A percentile compares a stretch with the other conserved stretches of the same genome.
These are phyloP conservation scores for Tigriopus californicus DNA, from an alignment of 2,888 invertebrate species.

Conservation along the genomic window DNA sequence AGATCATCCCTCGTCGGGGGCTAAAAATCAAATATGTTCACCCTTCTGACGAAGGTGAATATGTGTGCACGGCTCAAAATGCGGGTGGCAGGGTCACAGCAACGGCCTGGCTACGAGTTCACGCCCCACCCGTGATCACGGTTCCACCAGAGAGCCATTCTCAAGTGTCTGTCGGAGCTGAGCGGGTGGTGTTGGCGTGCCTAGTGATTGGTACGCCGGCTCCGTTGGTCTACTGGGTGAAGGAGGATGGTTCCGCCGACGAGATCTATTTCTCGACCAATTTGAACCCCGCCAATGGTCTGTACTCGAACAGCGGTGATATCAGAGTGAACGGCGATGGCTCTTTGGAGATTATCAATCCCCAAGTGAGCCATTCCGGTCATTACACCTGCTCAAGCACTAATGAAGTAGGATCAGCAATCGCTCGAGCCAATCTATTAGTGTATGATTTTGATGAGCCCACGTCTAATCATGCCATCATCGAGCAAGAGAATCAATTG, in stretches of 20 bases:
- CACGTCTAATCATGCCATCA: neutral
- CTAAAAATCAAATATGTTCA: constrained; percentile 4
- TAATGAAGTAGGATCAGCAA: constrained; percentile 3
- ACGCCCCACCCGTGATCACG: constrained; percentile 1
- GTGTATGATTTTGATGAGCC: neutral
- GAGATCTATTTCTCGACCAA: neutral
- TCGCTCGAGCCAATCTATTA: constrained; percentile 5
- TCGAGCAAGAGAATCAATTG: neutral
- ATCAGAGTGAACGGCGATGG: constrained; percentile 3
- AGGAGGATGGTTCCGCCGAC: neutral
- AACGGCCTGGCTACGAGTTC: neutral
- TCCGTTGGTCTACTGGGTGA: constrained; percentile 2
- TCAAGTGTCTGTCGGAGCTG: neutral
- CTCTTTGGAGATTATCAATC: neutral
- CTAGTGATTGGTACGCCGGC: neutral
- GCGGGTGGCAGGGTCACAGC: neutral
- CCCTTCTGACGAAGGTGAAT: neutral
- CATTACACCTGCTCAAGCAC: constrained; percentile 2
- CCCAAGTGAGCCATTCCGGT: neutral
- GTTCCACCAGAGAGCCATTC: neutral
- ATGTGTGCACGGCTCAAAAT: constrained; percentile 8
- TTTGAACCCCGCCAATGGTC: neutral
- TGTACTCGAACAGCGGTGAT: neutral
- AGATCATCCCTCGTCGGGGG: neutral
- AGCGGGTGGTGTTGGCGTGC: neutral